Evolutionary conservation across 2,113 vertebrate species (phyloP), one percentile per base, ranked within the genome.

Genomic region (Cyanistes caeruleus): DNA sequence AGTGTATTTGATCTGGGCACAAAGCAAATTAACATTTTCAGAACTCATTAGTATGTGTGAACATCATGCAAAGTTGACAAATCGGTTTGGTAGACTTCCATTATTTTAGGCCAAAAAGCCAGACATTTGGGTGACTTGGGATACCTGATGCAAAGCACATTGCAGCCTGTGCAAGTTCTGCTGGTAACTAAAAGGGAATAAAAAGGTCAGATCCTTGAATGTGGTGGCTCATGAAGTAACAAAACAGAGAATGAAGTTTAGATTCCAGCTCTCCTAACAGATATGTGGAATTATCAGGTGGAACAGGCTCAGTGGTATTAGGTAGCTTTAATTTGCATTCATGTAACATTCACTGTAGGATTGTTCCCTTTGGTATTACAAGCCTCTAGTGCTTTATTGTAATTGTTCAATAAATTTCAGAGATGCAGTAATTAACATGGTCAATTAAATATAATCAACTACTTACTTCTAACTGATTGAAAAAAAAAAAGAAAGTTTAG

Each of bases 11-110:
- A 95, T 97, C 95, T 93, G 64, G 48, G 77, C 73, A 90, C 89
- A 93, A 95, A 96, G 67, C 55, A 97, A 97, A 97, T 95, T 89
- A 97, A 92, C 78, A 90, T 97, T 96, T 96, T 93, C 95, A 94
- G 65, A 92, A 84, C 77, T 92, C 92, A 93, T 97, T 96, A 96
- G 43, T 77, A 95, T 92, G 64, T 90, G 85, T 88, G 91, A 96
- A 77, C 46, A 87, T 84, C 84, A 81, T 15, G 46, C 76, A 92
- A 94, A 94, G 65, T 83, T 94, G 92, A 95, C 95, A 93, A 97
- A 97, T 81, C 65, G 80, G 73, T 90, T 92, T 75, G 73, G 69
- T 85, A 69, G 22, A 41, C 27, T 86, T 87, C 55, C 41, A 90
- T 95, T 85, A 92, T 94, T 94, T 83, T n/a, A 74, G 49, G 33